Percentiles rank a stretch among this genome's conserved stretches.
These are phyloP conservation scores for Drosophila burlai DNA, from an alignment of 1,140 invertebrate genomes.

Conservation along the genomic window DNA sequence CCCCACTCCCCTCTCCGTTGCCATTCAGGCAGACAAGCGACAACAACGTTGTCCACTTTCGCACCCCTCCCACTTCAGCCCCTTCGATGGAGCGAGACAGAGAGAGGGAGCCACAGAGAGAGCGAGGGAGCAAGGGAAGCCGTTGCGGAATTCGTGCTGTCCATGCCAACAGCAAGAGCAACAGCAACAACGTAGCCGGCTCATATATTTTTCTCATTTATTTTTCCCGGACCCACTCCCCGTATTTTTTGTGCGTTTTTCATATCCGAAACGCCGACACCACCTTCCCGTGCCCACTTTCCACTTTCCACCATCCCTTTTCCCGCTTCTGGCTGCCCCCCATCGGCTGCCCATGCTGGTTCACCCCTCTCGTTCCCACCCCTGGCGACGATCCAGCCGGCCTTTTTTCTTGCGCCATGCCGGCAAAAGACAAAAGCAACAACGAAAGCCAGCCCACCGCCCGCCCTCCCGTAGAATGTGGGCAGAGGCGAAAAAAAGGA, in stretches of 20 bases:
- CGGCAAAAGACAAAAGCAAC: slow-evolving; percentile 78
- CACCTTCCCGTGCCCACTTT: slow-evolving; percentile 10
- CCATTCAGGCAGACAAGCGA: slow-evolving; percentile 70
- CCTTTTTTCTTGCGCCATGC: slow-evolving; percentile 77
- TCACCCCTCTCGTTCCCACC: slow-evolving; percentile 32
- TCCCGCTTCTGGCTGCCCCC: slow-evolving; percentile 22
- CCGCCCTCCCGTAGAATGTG: slow-evolving; percentile 39
- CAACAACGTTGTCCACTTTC: slow-evolving; percentile 83
- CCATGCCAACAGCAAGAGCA: slow-evolving; percentile 72
- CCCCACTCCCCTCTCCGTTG: background rate
- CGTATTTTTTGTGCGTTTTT: slow-evolving; percentile 83
- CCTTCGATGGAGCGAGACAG: slow-evolving; percentile 13
- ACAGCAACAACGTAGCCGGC: slow-evolving; percentile 79
- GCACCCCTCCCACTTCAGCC: slow-evolving; percentile 44
- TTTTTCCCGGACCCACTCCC: slow-evolving; percentile 64
- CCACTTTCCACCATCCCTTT: slow-evolving; percentile 3
- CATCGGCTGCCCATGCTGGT: slow-evolving; percentile 16
- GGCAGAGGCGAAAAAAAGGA: slow-evolving; percentile 47
- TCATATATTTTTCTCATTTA: slow-evolving; percentile 83
- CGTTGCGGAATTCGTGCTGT: slow-evolving; percentile 54
- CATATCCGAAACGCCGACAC: slow-evolving; percentile 84
- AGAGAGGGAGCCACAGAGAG: slow-evolving; percentile 19
- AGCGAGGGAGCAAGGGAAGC: slow-evolving; percentile 29
- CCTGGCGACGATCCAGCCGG: slow-evolving; percentile 63
- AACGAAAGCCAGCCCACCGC: slow-evolving; percentile 41